These are phyloP conservation scores for Drosophila percnosoma DNA, from an alignment of 2,888 invertebrate genomes.

Conservation along the genomic window DNA sequence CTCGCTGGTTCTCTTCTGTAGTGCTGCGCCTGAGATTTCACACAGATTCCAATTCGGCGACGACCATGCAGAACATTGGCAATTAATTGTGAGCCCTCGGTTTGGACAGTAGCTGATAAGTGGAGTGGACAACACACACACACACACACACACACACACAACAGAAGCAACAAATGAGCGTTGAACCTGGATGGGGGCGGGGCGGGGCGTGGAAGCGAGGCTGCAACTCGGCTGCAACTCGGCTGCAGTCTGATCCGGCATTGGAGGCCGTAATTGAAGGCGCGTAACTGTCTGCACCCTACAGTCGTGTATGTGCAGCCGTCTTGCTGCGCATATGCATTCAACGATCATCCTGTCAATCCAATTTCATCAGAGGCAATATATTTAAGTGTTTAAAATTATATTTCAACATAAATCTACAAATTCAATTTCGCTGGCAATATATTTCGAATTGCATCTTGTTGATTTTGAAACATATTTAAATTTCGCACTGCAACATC, in stretches of 20 bases:
- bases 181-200: not conserved
- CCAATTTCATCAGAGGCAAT: not conserved
- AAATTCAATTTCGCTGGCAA: not conserved
- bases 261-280: conserved; percentile 64
- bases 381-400: not conserved
- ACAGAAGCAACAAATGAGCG: conserved; percentile 41
- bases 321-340: conserved; percentile 34
- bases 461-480: not conserved
- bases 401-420: not conserved
- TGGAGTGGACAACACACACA: conserved; percentile 61
- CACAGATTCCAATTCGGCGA: conserved; percentile 72
- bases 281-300: conserved; percentile 65
- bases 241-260: conserved; percentile 18
- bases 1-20: not conserved
- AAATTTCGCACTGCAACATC: not conserved
- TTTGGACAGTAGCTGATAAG: conserved; percentile 76
- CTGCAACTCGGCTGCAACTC: conserved; percentile 3
- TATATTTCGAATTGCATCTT: not conserved
- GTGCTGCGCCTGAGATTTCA: conserved; percentile 67
- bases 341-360: not conserved
- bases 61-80: conserved; percentile 73
- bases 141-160: not conserved
- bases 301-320: conserved; percentile 33
- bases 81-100: conserved; percentile 74
- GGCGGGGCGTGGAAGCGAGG: not conserved